Evolutionary conservation across 2,797 vertebrate species (phyloP).

Genomic region (Epinephelus awoara): DNA sequence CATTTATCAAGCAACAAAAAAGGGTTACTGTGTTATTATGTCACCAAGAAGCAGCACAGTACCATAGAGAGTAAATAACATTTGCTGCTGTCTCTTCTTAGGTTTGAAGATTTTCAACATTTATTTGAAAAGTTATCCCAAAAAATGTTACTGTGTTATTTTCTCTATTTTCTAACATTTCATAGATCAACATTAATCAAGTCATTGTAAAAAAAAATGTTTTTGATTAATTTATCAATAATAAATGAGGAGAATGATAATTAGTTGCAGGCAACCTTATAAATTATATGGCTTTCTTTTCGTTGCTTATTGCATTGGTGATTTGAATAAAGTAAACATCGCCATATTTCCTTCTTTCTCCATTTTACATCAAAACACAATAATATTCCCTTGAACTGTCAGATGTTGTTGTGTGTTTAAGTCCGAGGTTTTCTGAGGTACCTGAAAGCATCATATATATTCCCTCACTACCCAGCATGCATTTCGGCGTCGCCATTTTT

Average conservation of each 20-base stretch:
- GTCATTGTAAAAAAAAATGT: background rate
- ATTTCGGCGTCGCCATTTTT: constrained; percentile 70
- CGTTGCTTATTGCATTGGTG: background rate
- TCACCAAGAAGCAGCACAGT: too few relatives aligned
- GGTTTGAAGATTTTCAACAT: background rate
- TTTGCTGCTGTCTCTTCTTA: background rate
- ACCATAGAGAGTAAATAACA: too few relatives aligned
- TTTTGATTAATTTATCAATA: background rate
- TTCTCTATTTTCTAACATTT: too few relatives aligned
- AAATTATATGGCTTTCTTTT: background rate
- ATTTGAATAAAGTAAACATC: background rate
- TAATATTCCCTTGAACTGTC: background rate
- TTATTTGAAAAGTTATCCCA: background rate
- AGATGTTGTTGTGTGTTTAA: rapidly evolving
- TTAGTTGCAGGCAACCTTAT: background rate
- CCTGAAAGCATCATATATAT: constrained; percentile 8
- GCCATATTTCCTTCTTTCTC: background rate
- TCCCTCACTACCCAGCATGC: constrained; percentile 64
- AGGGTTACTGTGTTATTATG: too few relatives aligned
- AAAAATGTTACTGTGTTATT: background rate
- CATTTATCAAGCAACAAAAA: too few relatives aligned
- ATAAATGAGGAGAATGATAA: background rate
- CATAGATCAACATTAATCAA: too few relatives aligned
- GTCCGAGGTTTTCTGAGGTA: constrained; percentile 1
- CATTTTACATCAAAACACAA: background rate